phyloP scores from a whole-genome alignment of 2,888 invertebrate genomes.

The Strigamia maritima region DNA sequence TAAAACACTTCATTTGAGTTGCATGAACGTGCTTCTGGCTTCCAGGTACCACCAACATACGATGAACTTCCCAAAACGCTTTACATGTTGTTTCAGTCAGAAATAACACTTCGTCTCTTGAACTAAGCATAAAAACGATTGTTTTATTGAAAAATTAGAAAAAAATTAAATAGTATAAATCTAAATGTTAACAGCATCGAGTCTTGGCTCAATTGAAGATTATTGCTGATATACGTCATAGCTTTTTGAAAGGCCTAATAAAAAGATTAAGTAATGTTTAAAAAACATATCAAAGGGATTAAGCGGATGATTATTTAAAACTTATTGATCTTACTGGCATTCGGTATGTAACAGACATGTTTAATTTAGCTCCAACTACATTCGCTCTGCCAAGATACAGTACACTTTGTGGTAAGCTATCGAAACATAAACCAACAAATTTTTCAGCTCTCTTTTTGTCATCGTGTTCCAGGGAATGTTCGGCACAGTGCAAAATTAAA shows the following conservation, averaged over 20 bases:
- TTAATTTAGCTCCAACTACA: slow-evolving; percentile 12
- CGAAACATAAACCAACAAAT: not conserved
- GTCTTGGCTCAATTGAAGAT: not conserved
- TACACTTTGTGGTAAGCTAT: not conserved
- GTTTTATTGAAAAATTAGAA: not conserved
- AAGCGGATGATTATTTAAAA: not conserved
- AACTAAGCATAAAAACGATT: not conserved
- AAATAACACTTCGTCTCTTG: not conserved
- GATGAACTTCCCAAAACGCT: not conserved
- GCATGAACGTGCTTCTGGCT: not conserved
- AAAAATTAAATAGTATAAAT: not conserved
- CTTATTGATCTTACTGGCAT: not conserved
- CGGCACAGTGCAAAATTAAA: not conserved
- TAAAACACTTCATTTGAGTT: not conserved
- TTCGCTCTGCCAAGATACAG: slow-evolving; percentile 27
- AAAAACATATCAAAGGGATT: not conserved
- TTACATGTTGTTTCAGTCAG: not conserved
- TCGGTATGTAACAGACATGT: not conserved
- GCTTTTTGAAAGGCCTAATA: not conserved
- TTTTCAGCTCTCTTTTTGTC: not conserved
- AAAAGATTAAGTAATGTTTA: not conserved
- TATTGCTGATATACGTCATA: not conserved
- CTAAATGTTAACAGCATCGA: not conserved
- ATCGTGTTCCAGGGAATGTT: slow-evolving; percentile 13
- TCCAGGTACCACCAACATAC: not conserved